These are phyloP conservation scores for Deroplatys truncata DNA, from an alignment of 2,888 invertebrate species.

Conservation along the genomic window DNA sequence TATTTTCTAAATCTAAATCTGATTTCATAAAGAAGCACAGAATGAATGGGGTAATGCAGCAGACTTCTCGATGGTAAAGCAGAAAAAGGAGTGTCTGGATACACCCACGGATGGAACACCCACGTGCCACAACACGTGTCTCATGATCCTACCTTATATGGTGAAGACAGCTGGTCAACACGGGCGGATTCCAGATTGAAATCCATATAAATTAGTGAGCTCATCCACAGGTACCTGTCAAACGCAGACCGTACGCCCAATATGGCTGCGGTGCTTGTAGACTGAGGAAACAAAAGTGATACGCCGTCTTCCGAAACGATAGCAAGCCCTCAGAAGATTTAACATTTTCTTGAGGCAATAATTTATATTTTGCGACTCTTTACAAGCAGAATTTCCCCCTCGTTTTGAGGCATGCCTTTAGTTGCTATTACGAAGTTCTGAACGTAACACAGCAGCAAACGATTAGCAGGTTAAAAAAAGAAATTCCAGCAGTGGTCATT, in stretches of 20 bases:
- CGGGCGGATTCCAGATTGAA: neutral
- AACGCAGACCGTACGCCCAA: neutral
- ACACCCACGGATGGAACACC: neutral
- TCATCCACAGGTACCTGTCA: neutral
- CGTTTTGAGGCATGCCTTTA: no score
- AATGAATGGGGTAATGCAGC: no score
- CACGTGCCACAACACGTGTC: neutral
- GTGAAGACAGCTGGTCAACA: neutral
- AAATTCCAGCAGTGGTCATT: neutral
- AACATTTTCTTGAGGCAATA: no score
- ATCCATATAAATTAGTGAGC: neutral
- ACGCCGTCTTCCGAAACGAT: neutral
- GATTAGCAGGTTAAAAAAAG: no score
- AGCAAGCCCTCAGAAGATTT: neutral
- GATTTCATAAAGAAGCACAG: no score
- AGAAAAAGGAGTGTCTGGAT: neutral
- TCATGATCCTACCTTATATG: neutral
- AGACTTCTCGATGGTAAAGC: no score
- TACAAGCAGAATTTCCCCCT: no score
- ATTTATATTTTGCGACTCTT: no score
- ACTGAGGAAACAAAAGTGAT: neutral
- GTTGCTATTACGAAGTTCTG: no score
- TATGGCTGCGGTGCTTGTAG: neutral
- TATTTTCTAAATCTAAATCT: no score
- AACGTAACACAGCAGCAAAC: no score